A percentile compares a stretch with the other conserved stretches of the same genome.
Evolutionary conservation across 2,888 invertebrate genomes (phyloP).

Genomic region (Matsumyia berberina): DNA sequence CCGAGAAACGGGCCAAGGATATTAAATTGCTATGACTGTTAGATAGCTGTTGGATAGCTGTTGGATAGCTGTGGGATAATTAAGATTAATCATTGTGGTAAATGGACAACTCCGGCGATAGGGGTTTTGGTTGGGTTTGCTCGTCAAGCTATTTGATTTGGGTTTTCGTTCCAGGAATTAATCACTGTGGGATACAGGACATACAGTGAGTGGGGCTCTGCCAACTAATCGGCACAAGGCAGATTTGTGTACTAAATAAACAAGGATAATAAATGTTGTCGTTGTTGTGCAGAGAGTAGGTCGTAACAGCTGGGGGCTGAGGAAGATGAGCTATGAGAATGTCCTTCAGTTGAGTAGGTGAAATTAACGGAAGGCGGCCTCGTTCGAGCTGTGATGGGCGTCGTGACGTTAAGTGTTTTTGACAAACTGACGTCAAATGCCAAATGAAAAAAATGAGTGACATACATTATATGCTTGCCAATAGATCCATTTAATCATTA

Average conservation of each 20-base stretch:
- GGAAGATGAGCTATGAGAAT: no score
- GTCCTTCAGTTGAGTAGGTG: no score
- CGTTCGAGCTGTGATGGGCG: no score
- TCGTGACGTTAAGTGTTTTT: no score
- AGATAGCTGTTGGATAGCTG: slow-evolving; percentile 32
- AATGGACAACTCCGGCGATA: slow-evolving; percentile 60
- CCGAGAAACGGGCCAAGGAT: slow-evolving; percentile 16
- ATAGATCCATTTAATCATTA: no score
- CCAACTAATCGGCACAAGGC: slow-evolving; percentile 34
- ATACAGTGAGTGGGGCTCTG: not conserved
- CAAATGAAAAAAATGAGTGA: no score
- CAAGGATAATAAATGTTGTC: slow-evolving; percentile 40
- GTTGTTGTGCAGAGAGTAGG: not conserved
- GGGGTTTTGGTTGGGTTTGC: slow-evolving; percentile 26
- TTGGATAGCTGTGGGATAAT: slow-evolving; percentile 48
- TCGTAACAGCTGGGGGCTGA: not conserved
- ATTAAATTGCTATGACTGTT: slow-evolving; percentile 52
- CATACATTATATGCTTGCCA: no score
- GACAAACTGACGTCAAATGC: no score
- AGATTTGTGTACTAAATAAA: slow-evolving; percentile 41
- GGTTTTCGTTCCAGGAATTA: slow-evolving; percentile 53
- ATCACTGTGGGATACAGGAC: slow-evolving; percentile 36
- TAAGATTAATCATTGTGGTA: slow-evolving; percentile 75
- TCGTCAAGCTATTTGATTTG: slow-evolving; percentile 46
- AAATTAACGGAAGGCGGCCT: no score